Base-by-base conservation (phyloP, 2,888 invertebrate species). In the Candidula unifasciata region DNA sequence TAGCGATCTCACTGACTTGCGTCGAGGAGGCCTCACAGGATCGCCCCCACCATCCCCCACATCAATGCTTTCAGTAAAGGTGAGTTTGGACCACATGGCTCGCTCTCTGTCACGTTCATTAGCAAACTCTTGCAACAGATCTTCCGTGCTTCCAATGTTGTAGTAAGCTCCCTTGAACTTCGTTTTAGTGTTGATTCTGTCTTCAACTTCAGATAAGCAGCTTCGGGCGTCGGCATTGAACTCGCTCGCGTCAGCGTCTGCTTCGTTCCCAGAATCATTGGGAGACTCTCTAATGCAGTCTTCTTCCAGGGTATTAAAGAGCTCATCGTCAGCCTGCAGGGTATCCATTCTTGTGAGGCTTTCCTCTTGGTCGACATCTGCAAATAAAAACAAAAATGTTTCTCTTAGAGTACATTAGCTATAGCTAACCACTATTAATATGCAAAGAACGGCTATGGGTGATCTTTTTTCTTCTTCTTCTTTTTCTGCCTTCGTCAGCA, bases 121-220 rank as follows among this genome's bases (percentile, higher is more conserved):
- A 0, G 69, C 79, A 30, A 84, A 80, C 73, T 84, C 84, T 57
- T 80, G 80, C 6, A 84, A 54, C 6, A 84, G 68, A n/a, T 84
- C 84, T 60, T 84, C 84, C 13, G 84, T 84, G 30, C 84, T 84
- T 44, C 84, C 84, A 54, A 84, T 84, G 54, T 84, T 84, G 52
- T 84, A 84, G 24, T 80, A 84, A n/a, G 66, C 80, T 2, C 84
- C 84, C 66, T 80, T 84, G 35, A 84, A 84, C 57, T 84, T 73
- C 6, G 80, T 44, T 37, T 84, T 84, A 8, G 73, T 54, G 52
- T 35, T 84, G 30, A 84, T 80, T 33, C 74, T 57, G 18, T 84
- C 84, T 74, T 84, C 84, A 2, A 71, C 37, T 18, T 83, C 83
- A 0, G 83, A 71, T 27, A 83, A 33, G 66, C 18, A 64, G 68